phyloP scores from a whole-genome alignment of 92 coral and sea anemone species.

The Diadumene lineata region DNA sequence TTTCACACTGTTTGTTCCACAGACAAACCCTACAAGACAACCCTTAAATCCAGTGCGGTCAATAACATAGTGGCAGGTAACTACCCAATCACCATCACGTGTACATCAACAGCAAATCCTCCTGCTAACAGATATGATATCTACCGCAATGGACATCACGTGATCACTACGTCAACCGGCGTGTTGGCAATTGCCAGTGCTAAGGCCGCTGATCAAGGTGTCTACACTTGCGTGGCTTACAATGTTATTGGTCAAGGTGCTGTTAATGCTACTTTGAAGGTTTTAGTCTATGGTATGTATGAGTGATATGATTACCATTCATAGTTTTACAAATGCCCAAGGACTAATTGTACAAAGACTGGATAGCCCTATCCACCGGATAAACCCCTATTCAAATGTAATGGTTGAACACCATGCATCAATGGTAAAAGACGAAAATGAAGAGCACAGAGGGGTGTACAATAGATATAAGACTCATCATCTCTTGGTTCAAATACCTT shows the following conservation, averaged over 20 bases:
- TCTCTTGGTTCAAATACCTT: too few relatives aligned
- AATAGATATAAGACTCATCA: too few relatives aligned
- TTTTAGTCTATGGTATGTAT: conserved; percentile 63
- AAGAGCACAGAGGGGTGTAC: too few relatives aligned
- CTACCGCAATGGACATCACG: conserved; percentile 41
- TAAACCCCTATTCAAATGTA: too few relatives aligned
- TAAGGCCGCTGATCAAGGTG: conserved; percentile 50
- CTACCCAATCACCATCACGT: conserved; percentile 49
- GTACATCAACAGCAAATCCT: conserved; percentile 69
- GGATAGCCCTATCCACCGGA: too few relatives aligned
- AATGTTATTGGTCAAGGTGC: conserved; percentile 56
- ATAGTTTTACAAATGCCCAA: too few relatives aligned
- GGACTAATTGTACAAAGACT: too few relatives aligned
- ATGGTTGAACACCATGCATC: too few relatives aligned
- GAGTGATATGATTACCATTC: too few relatives aligned
- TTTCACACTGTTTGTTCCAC: conserved; percentile 4
- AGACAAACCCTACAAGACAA: conserved; percentile 66
- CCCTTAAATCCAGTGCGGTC: conserved; percentile 40
- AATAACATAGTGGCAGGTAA: conserved; percentile 66
- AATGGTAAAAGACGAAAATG: too few relatives aligned
- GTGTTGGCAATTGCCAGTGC: conserved; percentile 49
- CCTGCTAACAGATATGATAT: conserved; percentile 59
- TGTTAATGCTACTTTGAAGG: conserved; percentile 30
- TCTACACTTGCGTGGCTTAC: conserved; percentile 51
- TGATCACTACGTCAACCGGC: conserved; percentile 45